A percentile compares a stretch with the other conserved stretches of the same genome.
Conservation (phyloP, 1,140 invertebrate genomes). For the Lepidurus couesii region DNA sequence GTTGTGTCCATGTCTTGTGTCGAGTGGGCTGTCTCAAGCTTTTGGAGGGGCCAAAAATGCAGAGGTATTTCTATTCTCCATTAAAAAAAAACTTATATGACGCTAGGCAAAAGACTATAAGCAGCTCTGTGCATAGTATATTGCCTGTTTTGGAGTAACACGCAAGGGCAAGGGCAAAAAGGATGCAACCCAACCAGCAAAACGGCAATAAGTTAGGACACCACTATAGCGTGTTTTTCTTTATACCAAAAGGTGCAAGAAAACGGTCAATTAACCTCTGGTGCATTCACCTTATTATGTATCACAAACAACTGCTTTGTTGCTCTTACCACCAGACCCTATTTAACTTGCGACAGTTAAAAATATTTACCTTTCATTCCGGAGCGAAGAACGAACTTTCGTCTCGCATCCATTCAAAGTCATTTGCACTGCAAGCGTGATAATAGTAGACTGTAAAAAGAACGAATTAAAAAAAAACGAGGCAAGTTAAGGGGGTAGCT, state of each 20-base stretch:
- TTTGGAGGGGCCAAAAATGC: not conserved
- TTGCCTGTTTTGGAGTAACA: not conserved
- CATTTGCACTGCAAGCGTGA: too few species aligned
- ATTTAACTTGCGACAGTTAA: slow-evolving; percentile 2
- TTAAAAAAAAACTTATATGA: not conserved
- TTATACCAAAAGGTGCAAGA: slow-evolving; percentile 7
- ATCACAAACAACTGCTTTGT: not conserved
- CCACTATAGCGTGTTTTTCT: not conserved
- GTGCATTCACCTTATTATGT: slow-evolving; percentile 9
- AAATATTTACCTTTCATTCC: not conserved
- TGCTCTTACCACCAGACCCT: not conserved
- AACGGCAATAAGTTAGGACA: not conserved
- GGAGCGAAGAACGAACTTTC: too few species aligned
- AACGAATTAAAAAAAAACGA: too few species aligned
- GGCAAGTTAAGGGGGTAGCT: too few species aligned
- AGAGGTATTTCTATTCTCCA: not conserved
- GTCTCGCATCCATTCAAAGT: too few species aligned
- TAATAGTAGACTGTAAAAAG: too few species aligned
- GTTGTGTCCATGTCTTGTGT: not conserved
- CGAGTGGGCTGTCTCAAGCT: slow-evolving; percentile 2
- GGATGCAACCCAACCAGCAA: not conserved
- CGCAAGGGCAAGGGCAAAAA: not conserved
- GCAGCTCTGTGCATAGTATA: not conserved
- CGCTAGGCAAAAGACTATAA: not conserved
- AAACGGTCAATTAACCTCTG: slow-evolving; percentile 6